A percentile compares a stretch with the other conserved stretches of the same genome.
Evolutionary conservation across 2,113 vertebrate genomes (phyloP).

Genomic region (Chaetodon auriga): DNA sequence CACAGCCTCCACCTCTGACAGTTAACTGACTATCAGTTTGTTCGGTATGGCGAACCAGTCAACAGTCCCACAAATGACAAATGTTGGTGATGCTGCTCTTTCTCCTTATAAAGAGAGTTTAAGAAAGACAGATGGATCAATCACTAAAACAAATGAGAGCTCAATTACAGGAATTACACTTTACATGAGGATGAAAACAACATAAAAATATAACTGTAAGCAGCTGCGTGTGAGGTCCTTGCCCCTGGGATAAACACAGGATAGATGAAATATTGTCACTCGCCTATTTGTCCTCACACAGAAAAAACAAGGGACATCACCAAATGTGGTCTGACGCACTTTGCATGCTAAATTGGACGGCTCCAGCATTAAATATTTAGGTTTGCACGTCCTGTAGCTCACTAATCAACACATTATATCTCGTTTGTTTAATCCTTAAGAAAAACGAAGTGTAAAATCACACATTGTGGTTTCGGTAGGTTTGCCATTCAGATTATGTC

Average conservation of each 20-base stretch:
- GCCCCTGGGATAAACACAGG: conserved; percentile 8
- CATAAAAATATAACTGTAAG: neutral
- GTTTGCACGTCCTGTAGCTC: neutral
- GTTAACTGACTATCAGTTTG: neutral
- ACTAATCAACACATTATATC: neutral
- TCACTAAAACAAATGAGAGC: neutral
- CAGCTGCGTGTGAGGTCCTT: neutral
- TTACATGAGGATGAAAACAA: conserved; percentile 6
- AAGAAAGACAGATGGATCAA: neutral
- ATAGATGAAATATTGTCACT: conserved; percentile 11
- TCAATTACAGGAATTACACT: neutral
- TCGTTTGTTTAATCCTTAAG: neutral
- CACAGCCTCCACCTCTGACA: neutral
- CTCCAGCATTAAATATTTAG: conserved; percentile 33
- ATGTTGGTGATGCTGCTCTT: neutral
- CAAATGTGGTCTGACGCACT: conserved; percentile 16
- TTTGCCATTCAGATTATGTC: neutral
- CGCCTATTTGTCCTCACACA: conserved; percentile 11
- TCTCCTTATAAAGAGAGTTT: no score
- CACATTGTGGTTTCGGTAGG: neutral
- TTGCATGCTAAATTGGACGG: neutral
- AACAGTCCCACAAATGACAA: neutral
- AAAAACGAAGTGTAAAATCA: neutral
- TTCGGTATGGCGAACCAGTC: neutral
- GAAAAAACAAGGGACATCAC: neutral